A percentile compares a stretch with the other conserved stretches of the same genome.
These are phyloP conservation scores for Calvadosia cruxmelitensis DNA, from an alignment of 30 jellyfish, hydroid and myxozoan species.

Conservation along the genomic window DNA sequence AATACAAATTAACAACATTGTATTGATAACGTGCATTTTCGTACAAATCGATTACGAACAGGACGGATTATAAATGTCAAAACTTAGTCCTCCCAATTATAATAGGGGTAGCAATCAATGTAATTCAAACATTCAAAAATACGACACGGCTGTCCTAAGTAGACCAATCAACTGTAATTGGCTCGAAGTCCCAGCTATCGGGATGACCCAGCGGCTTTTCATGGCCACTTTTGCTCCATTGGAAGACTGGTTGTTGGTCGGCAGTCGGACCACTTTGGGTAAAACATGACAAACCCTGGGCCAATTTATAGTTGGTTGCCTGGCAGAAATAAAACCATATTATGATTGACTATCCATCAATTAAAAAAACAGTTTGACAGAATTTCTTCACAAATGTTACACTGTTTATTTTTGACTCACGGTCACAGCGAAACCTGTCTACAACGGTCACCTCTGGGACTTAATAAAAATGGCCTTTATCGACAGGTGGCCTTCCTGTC, in stretches of 20 bases:
- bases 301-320: conserved; percentile 86
- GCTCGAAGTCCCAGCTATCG: conserved; percentile 67
- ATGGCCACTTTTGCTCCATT: conserved; percentile 91
- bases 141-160: too few species aligned
- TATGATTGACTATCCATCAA: background rate
- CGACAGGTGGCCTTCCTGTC: too few species aligned
- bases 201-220: conserved; percentile 92
- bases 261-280: conserved; percentile 81
- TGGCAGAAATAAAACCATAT: conserved; percentile 2
- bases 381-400: background rate
- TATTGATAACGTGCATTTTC: too few species aligned
- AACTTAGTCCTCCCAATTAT: too few species aligned
- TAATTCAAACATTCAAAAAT: too few species aligned
- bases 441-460: too few species aligned
- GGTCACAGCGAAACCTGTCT: too few species aligned
- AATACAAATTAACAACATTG: too few species aligned
- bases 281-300: conserved; percentile 53
- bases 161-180: conserved; percentile 52
- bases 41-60: too few species aligned
- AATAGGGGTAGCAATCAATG: too few species aligned
- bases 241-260: conserved; percentile 86
- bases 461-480: too few species aligned
- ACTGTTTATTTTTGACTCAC: background rate
- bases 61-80: too few species aligned
- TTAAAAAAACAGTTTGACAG: background rate